These are phyloP conservation scores for Rachycentron canadum DNA, from an alignment of 2,797 vertebrate genomes.

Conservation along the genomic window DNA sequence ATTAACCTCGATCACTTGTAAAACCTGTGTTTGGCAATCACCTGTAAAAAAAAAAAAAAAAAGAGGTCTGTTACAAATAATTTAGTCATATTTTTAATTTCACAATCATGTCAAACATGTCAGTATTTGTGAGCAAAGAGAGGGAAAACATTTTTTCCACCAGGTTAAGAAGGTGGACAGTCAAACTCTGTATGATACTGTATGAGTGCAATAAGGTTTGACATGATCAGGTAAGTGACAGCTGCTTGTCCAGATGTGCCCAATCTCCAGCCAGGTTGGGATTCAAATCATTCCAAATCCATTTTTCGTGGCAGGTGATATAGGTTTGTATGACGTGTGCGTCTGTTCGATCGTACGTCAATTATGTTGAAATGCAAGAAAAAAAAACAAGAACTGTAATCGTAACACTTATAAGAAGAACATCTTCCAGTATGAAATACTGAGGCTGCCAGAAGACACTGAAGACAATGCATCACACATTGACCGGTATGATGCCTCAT, in stretches of 20 bases:
- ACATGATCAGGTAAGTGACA: conserved; percentile 16
- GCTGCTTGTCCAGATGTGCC: conserved; percentile 24
- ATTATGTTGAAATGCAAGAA: not conserved
- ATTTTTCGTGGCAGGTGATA: conserved; percentile 2
- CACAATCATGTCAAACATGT: too few species aligned
- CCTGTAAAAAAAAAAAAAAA: not conserved
- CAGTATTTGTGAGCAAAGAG: too few species aligned
- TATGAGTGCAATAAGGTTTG: not conserved
- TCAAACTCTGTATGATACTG: not conserved
- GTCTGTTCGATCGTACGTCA: not conserved
- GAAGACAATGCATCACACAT: not conserved
- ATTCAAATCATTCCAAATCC: not conserved
- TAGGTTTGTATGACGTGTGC: not conserved
- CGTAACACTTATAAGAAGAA: conserved; percentile 1
- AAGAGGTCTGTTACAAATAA: not conserved
- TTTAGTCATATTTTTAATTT: too few species aligned
- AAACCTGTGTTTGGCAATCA: too few species aligned
- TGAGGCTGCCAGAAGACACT: not conserved
- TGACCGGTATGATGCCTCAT: too few species aligned
- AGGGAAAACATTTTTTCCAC: too few species aligned
- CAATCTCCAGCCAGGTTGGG: conserved; percentile 1
- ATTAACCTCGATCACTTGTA: conserved; percentile 1
- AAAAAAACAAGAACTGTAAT: not conserved
- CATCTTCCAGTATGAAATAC: not conserved
- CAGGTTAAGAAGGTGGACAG: not conserved